phyloP scores from a whole-genome alignment of 2,888 invertebrate genomes.

The Cetonia aurata region DNA sequence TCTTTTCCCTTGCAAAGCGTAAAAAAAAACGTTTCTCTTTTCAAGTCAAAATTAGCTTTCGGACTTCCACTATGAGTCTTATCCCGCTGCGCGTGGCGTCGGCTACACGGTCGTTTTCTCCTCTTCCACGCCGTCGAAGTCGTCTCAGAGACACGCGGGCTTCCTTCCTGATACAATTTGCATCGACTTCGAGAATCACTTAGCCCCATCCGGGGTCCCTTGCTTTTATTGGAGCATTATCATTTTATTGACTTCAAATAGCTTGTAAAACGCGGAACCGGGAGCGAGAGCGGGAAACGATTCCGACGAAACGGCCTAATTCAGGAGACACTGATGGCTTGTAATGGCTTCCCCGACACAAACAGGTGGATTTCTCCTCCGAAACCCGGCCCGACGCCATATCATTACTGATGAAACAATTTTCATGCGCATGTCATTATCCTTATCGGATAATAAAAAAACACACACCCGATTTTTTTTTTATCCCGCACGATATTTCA shows the following conservation, averaged over 20 bases:
- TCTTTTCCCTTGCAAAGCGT: no score
- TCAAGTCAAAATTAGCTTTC: constrained; percentile 1
- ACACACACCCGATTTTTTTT: constrained; percentile 3
- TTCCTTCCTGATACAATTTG: constrained; percentile 66
- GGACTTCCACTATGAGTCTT: not conserved
- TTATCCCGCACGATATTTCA: not conserved
- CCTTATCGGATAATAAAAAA: constrained; percentile 32
- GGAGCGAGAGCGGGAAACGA: constrained; percentile 65
- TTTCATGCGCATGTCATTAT: constrained; percentile 39
- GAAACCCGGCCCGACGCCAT: constrained; percentile 58
- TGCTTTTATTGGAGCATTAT: constrained; percentile 68
- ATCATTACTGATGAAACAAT: constrained; percentile 27
- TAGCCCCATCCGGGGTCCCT: constrained; percentile 56
- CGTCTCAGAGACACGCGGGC: constrained; percentile 46
- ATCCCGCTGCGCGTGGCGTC: not conserved
- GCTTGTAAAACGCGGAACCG: constrained; percentile 69
- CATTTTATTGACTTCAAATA: constrained; percentile 71
- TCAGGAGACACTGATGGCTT: constrained; percentile 68
- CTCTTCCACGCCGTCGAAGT: constrained; percentile 19
- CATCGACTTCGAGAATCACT: constrained; percentile 62
- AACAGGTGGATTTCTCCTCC: constrained; percentile 65
- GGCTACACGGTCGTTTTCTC: constrained; percentile 33
- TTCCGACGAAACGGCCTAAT: constrained; percentile 67
- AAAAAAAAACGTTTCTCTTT: no score
- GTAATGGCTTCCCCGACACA: constrained; percentile 66